These are phyloP conservation scores for Coregonus ussuriensis DNA, from an alignment of 2,797 vertebrate genomes.

Conservation along the genomic window DNA sequence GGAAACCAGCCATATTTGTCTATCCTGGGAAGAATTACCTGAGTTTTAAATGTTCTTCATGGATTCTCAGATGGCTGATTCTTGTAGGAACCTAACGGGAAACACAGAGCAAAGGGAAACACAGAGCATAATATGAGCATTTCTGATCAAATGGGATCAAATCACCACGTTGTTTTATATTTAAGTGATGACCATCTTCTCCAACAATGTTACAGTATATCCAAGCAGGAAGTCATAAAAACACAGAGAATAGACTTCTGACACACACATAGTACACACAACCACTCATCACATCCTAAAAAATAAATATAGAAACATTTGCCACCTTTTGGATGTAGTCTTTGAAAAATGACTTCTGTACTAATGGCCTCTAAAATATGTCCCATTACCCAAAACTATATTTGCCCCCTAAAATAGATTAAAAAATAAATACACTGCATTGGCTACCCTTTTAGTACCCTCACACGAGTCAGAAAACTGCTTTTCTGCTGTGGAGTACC, in stretches of 20 bases:
- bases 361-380: constrained; percentile 31
- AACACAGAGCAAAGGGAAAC: constrained; percentile 27
- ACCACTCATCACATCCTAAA: not conserved
- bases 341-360: not conserved
- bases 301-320: not conserved
- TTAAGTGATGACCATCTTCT: not conserved
- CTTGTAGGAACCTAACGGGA: constrained; percentile 26
- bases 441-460: not conserved
- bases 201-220: constrained; percentile 27
- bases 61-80: not conserved
- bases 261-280: not conserved
- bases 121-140: constrained; percentile 17
- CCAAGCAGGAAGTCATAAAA: constrained; percentile 62
- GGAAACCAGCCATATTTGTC: not conserved
- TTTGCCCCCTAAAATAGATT: not conserved
- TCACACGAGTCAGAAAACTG: not conserved
- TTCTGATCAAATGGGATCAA: not conserved
- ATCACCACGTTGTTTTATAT: not conserved
- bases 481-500: not conserved
- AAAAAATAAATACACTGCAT: not conserved
- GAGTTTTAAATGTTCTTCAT: constrained; percentile 28
- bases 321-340: not conserved
- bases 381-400: constrained; percentile 29
- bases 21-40: constrained; percentile 38
- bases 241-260: constrained; percentile 17